Conservation (phyloP, 1,140 invertebrate genomes). For the Onthophagus taurus region DNA sequence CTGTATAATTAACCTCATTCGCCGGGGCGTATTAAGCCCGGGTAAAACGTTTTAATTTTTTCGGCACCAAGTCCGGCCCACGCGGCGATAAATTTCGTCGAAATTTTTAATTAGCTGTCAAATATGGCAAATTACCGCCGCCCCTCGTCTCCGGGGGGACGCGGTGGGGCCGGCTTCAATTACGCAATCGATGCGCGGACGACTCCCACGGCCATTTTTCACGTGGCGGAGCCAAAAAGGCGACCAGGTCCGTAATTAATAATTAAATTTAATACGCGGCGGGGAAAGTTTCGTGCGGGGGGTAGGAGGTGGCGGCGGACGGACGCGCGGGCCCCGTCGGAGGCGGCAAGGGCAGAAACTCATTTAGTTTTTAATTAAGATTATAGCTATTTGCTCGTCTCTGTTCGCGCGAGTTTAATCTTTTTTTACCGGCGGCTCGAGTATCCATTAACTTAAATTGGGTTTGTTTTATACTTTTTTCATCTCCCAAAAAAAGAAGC, state of each 20-base stretch:
- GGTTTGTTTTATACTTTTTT: constrained; percentile 12
- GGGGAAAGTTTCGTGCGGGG: constrained; percentile 25
- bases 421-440: constrained; percentile 18
- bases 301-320: no score
- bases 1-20: no score
- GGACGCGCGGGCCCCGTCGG: no score
- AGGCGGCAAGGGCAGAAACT: constrained; percentile 26
- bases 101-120: constrained; percentile 20
- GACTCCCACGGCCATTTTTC: constrained; percentile 5
- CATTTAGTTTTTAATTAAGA: constrained; percentile 33
- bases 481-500: no score
- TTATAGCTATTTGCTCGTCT: constrained; percentile 28
- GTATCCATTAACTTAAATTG: constrained; percentile 16
- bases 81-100: no score
- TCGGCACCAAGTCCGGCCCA: no score
- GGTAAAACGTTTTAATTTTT: no score
- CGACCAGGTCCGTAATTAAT: constrained; percentile 22
- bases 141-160: no score
- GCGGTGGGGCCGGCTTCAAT: no score
- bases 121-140: constrained; percentile 19
- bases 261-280: constrained; percentile 26
- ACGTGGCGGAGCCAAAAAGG: not conserved
- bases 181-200: constrained; percentile 20
- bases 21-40: no score
- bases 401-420: constrained; percentile 24